These are phyloP conservation scores for Neodiprion virginianus DNA, from an alignment of 1,140 invertebrate genomes.

Conservation along the genomic window DNA sequence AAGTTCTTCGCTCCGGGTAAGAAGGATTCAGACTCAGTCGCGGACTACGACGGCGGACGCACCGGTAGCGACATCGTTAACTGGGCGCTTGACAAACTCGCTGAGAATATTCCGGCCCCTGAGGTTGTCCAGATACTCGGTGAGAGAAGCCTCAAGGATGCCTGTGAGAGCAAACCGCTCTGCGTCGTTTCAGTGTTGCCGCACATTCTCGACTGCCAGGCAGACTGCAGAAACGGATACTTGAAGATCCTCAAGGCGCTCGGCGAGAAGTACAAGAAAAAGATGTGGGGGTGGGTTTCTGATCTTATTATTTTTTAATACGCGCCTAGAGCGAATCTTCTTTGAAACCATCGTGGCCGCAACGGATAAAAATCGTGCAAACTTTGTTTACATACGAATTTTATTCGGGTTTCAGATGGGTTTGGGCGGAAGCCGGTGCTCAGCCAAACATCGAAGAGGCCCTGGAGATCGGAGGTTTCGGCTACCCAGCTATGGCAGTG, in stretches of 20 bases:
- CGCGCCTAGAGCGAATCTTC: not conserved
- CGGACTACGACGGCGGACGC: constrained; percentile 90
- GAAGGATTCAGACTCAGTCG: constrained; percentile 73
- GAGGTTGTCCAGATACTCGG: constrained; percentile 76
- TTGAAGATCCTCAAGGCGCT: constrained; percentile 77
- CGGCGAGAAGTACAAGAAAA: constrained; percentile 94
- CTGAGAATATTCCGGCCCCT: constrained; percentile 88
- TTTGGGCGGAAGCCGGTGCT: constrained; percentile 91
- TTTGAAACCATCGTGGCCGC: constrained; percentile 9
- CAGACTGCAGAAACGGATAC: constrained; percentile 92
- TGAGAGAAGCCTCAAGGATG: constrained; percentile 71
- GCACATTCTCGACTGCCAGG: constrained; percentile 97
- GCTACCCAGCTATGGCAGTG: constrained; percentile 93
- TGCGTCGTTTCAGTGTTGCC: constrained; percentile 95
- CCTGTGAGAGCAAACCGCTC: constrained; percentile 86
- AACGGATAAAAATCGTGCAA: not conserved
- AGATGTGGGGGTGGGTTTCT: constrained; percentile 88
- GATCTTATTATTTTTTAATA: constrained; percentile 6
- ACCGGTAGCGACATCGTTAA: constrained; percentile 89
- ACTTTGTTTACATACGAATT: constrained; percentile 22
- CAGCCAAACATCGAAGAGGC: constrained; percentile 87
- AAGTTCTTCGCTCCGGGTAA: constrained; percentile 91
- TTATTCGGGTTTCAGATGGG: constrained; percentile 73
- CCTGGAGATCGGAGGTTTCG: constrained; percentile 93
- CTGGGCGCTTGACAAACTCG: constrained; percentile 87